phyloP scores from a whole-genome alignment of 2,797 vertebrate species.

The Etheostoma perlongum region DNA sequence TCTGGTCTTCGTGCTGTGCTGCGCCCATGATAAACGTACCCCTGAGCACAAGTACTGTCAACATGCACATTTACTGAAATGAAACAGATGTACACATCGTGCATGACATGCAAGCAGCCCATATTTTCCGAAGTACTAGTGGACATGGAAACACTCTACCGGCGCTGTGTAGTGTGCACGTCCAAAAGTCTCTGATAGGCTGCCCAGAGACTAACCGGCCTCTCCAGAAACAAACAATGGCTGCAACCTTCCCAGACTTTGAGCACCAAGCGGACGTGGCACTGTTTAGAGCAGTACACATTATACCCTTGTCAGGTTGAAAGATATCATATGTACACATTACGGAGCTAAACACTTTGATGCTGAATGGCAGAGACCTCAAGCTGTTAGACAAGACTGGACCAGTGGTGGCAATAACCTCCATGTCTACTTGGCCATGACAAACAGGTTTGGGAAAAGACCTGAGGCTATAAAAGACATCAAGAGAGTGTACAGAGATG shows the following conservation, averaged over 20 bases:
- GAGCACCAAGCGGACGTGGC: neutral
- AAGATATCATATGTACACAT: neutral
- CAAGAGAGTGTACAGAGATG: neutral
- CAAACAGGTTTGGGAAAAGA: neutral
- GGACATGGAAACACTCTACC: too few species aligned
- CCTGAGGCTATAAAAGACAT: neutral
- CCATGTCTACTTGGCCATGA: neutral
- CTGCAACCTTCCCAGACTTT: neutral
- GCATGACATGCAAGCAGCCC: too few species aligned
- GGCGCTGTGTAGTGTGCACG: too few species aligned
- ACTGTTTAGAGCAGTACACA: neutral
- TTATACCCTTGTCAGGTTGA: neutral
- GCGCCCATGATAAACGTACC: constrained; percentile 16
- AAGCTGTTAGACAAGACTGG: rapidly evolving
- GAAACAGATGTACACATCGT: too few species aligned
- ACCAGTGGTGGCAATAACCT: neutral
- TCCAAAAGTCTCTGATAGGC: neutral
- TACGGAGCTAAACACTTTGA: neutral
- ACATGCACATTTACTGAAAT: constrained; percentile 32
- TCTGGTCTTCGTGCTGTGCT: too few species aligned
- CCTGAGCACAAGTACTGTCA: neutral
- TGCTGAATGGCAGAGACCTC: too few species aligned
- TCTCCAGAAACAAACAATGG: too few species aligned
- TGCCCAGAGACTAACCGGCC: too few species aligned
- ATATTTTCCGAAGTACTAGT: too few species aligned